Evolutionary conservation across 2,113 vertebrate genomes (phyloP).

Genomic region (Gambusia affinis): DNA sequence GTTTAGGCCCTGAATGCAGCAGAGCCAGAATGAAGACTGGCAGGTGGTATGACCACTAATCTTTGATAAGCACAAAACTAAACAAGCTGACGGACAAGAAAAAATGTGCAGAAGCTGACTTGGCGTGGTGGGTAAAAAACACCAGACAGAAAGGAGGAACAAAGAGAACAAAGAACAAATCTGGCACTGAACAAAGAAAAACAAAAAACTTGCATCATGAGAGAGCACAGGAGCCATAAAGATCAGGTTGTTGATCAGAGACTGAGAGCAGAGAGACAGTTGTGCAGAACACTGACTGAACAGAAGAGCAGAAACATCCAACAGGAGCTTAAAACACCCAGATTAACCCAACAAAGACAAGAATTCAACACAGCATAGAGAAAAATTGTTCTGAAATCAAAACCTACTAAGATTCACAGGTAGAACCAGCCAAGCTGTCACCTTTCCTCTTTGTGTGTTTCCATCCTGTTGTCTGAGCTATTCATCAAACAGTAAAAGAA

Average conservation of each 20-base stretch:
- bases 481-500: conserved; percentile 31
- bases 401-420: no score
- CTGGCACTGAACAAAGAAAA: background rate
- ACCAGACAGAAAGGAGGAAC: background rate
- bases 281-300: background rate
- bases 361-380: background rate
- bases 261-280: background rate
- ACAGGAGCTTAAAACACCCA: background rate
- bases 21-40: background rate
- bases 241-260: background rate
- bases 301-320: background rate
- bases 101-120: background rate
- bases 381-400: background rate
- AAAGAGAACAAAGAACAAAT: background rate
- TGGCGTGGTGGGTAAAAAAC: background rate
- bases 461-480: background rate
- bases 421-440: background rate
- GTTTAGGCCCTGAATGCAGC: background rate
- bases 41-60: background rate
- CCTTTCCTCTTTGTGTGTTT: background rate
- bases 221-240: background rate
- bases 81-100: background rate
- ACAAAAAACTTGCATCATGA: background rate
- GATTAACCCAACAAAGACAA: background rate
- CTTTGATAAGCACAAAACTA: background rate